These are phyloP conservation scores for Hydrolagus colliei DNA, from an alignment of 2,797 vertebrate species.

Conservation along the genomic window DNA sequence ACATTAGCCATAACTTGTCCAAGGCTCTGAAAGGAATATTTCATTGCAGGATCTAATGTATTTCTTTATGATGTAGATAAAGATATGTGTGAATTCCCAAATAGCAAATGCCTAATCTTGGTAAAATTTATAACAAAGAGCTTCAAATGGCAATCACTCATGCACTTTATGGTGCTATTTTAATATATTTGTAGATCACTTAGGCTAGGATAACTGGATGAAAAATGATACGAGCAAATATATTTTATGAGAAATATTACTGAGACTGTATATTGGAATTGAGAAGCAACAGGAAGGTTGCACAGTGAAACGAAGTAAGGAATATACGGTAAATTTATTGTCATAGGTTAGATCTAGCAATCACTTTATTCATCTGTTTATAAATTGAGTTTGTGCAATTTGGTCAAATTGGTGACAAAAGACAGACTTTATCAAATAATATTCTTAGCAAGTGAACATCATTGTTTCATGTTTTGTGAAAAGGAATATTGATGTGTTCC, in stretches of 20 bases:
- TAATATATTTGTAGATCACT: constrained; percentile 56
- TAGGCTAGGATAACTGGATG: constrained; percentile 52
- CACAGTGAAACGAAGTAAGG: background rate
- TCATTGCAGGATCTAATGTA: constrained; percentile 22
- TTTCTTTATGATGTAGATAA: constrained; percentile 25
- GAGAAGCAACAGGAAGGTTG: constrained; percentile 7
- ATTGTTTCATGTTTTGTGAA: too few species aligned
- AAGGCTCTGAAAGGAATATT: background rate
- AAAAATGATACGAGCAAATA: constrained; percentile 47
- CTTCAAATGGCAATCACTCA: constrained; percentile 52
- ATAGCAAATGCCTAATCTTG: constrained; percentile 11
- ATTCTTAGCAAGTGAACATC: too few species aligned
- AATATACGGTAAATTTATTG: background rate
- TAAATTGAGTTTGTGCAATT: constrained; percentile 39
- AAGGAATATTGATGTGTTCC: too few species aligned
- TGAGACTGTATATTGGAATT: constrained; percentile 56
- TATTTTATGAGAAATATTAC: constrained; percentile 63
- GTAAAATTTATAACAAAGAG: constrained; percentile 13
- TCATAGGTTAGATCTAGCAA: background rate
- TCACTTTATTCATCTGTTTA: constrained; percentile 50
- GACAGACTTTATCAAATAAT: background rate
- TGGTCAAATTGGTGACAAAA: background rate
- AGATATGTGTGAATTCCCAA: constrained; percentile 17
- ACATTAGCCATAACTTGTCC: constrained; percentile 13
- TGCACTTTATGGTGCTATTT: constrained; percentile 49